phyloP scores from a whole-genome alignment of 2,888 invertebrate genomes.

The Brachylomia viminalis region DNA sequence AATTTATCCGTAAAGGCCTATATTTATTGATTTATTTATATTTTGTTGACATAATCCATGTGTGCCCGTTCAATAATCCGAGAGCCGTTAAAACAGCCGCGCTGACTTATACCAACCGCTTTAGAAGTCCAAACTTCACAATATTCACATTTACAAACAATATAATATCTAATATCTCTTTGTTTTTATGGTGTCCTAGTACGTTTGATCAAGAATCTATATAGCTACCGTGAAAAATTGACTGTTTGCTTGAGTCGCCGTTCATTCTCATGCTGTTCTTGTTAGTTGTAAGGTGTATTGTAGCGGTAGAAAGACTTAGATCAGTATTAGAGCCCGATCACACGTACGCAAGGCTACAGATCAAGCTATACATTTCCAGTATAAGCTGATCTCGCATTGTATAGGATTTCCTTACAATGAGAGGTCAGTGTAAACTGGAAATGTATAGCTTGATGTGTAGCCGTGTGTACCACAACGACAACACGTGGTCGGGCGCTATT shows the following conservation, averaged over 20 bases:
- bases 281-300: neutral
- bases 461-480: neutral
- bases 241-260: slow-evolving; percentile 2
- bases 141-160: slow-evolving; percentile 40
- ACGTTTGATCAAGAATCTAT: slow-evolving; percentile 11
- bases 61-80: slow-evolving; percentile 69
- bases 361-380: no score
- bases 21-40: slow-evolving; percentile 84
- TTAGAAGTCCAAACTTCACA: slow-evolving; percentile 22
- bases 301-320: neutral
- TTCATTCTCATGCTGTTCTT: neutral
- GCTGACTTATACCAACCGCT: slow-evolving; percentile 29
- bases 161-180: slow-evolving; percentile 15
- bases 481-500: neutral
- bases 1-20: slow-evolving; percentile 86
- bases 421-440: no score
- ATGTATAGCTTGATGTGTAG: no score
- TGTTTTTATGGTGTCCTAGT: slow-evolving; percentile 25
- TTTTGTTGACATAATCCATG: slow-evolving; percentile 78
- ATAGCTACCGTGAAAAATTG: neutral
- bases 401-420: no score
- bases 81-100: slow-evolving; percentile 41
- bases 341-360: no score
- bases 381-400: no score
- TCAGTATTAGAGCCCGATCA: neutral